phyloP scores from a whole-genome alignment of 2,113 vertebrate species.

The Thunnus thynnus region DNA sequence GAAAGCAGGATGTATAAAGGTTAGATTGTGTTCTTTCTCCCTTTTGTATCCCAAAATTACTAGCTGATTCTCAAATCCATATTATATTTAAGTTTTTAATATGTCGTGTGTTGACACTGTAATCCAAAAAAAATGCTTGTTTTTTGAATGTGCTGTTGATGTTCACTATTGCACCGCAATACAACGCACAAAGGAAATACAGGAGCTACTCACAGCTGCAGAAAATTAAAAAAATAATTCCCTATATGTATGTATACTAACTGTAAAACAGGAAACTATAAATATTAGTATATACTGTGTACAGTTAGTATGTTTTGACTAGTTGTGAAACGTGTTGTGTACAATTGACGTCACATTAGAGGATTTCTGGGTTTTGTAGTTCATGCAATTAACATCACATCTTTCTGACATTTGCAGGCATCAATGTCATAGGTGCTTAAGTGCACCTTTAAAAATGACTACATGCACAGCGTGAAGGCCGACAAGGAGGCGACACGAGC shows the following conservation, averaged over 20 bases:
- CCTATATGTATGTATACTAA: no score
- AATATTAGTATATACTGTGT: no score
- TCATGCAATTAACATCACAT: neutral
- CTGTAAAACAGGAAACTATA: no score
- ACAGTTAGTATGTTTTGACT: no score
- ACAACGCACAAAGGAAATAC: no score
- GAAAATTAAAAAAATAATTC: neutral
- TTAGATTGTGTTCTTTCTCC: neutral
- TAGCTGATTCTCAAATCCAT: no score
- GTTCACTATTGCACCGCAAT: no score
- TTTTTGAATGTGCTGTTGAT: no score
- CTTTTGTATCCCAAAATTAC: neutral
- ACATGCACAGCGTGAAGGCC: constrained; percentile 5
- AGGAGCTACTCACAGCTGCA: neutral
- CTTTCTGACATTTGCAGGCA: neutral
- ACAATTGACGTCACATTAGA: neutral
- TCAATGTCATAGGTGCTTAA: neutral
- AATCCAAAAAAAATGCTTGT: no score
- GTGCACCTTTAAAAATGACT: constrained; percentile 15
- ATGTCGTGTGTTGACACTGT: neutral
- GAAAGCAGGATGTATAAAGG: no score
- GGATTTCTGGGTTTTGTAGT: constrained; percentile 20
- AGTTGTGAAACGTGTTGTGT: neutral
- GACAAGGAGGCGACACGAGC: neutral
- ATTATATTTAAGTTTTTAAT: no score